Base-by-base conservation (phyloP, 2,113 vertebrate species). In the Pavo muticus region DNA sequence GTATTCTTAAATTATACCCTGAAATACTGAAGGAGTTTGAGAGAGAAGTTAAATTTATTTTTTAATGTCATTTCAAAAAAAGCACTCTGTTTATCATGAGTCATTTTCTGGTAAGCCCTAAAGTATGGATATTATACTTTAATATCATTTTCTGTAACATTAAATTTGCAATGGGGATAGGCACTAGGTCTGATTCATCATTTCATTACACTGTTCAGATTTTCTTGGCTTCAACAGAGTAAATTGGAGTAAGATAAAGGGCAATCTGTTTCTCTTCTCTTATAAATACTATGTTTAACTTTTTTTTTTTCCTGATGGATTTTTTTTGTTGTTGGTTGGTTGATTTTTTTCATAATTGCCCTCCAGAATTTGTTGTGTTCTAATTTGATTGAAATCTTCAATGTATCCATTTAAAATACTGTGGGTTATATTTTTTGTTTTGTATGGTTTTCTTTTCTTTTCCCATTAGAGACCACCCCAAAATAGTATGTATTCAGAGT, bases 61-160 rank as follows among this genome's bases (percentile, higher is more conserved):
- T 94, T 94, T 93, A 94, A 95, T 93, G 70, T 63, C 76, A 84
- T 94, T 95, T 90, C 91, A 91, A 79, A 78, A 90, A 90, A 75
- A 8, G 5, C 72, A 65, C 65, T 96, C 84, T 96, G 94, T 97
- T 97, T 97, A 96, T 96, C 94, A 90, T 93, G 91, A 96, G 91
- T 95, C 84, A 96, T 95, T 97, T 96, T 95, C 90, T 94, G 91
- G 87, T 94, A 95, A 96, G 91, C 85, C 85, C 83, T 95, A 40
- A 88, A 97, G 90, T 93, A 93, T 82, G 88, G 79, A 87, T 96
- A 96, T 95, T 95, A 95, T 91, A 81, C 61, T 94, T 95, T 93
- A 95, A 96, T 95, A 94, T 91, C 39, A 94, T 97, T 96, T 97
- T 96, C 94, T 42, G 2, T 96, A 96, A 95, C 94, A 95, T 95